Evolutionary conservation across 2,888 invertebrate species (phyloP), one percentile per base, ranked within the genome.

Genomic region (Baronia brevicornis): DNA sequence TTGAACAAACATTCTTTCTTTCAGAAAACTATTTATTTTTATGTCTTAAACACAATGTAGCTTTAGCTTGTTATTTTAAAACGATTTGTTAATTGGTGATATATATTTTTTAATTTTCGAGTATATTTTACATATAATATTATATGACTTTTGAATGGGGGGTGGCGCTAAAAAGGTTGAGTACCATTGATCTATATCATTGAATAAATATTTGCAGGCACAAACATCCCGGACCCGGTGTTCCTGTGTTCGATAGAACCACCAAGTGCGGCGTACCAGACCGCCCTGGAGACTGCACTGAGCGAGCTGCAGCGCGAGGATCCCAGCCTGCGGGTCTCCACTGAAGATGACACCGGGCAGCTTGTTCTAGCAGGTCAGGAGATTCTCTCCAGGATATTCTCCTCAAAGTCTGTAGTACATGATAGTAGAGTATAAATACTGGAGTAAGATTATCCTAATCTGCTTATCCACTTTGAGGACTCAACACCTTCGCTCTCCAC

Each of bases 231-330:
- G 0, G 94, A 96, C 57, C 97, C 99, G 0, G 99, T 99, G 1
- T 98, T 97, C 78, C 94, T 97, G 60, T 98, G 98, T 67, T 93
- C 96, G 1, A 91, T 99, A 42, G 98, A 99, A 78, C 93, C 98
- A 0, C 93, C 95, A 0, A 94, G 94, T 48, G 60, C 91, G 48
- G 87, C 91, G 1, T 86, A 87, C 37, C 95, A 96, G 73, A 74
- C 73, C 22, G 84, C 90, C 0, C 78, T 98, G 52, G 97, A 98
- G 46, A 72, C 79, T 6, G 97, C 97, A 0, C 84, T 98, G 11
- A 80, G 74, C 3, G 91, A 95, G 62, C 73, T 98, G 29, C 89
- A 91, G 62, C 82, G 94, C 7, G 98, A 98, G 73, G 98, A 98
- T 82, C 98, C 98, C 2, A 96, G 96, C 63, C 78, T 96, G 25